A percentile compares a stretch with the other conserved stretches of the same genome.
Conservation (phyloP, 1,140 invertebrate species). For the Drosophila sechellia region DNA sequence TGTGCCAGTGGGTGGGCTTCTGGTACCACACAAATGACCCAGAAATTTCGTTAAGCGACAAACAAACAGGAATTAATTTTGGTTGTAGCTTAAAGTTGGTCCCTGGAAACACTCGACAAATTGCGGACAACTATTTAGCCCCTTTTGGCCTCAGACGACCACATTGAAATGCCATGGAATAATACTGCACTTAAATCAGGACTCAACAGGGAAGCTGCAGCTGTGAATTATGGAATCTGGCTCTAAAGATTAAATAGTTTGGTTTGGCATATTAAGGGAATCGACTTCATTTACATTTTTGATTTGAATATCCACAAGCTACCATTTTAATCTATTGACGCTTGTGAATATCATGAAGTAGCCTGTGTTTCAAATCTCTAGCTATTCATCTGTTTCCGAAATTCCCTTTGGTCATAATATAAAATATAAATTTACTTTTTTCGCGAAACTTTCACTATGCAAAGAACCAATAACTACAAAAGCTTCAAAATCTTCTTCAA, state of each 20-base stretch:
- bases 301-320: neutral
- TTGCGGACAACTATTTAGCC: slow-evolving; percentile 3
- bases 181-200: neutral
- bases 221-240: too few relatives aligned
- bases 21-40: slow-evolving; percentile 37
- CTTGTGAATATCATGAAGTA: neutral
- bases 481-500: neutral
- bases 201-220: neutral
- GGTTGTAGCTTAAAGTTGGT: slow-evolving; percentile 34
- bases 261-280: neutral
- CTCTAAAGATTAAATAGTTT: neutral
- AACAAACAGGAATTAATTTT: slow-evolving; percentile 73
- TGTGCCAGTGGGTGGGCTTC: neutral
- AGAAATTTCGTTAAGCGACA: slow-evolving; percentile 37
- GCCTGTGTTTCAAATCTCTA: neutral
- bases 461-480: neutral
- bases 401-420: neutral
- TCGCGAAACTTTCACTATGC: neutral
- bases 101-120: slow-evolving; percentile 6
- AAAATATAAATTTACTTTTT: neutral
- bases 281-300: neutral
- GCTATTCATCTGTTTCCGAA: too few relatives aligned
- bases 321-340: too few relatives aligned
- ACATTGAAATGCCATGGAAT: neutral
- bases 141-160: neutral